A percentile compares a stretch with the other conserved stretches of the same genome.
Evolutionary conservation across 2,113 vertebrate genomes (phyloP).

Genomic region (Podiceps cristatus): DNA sequence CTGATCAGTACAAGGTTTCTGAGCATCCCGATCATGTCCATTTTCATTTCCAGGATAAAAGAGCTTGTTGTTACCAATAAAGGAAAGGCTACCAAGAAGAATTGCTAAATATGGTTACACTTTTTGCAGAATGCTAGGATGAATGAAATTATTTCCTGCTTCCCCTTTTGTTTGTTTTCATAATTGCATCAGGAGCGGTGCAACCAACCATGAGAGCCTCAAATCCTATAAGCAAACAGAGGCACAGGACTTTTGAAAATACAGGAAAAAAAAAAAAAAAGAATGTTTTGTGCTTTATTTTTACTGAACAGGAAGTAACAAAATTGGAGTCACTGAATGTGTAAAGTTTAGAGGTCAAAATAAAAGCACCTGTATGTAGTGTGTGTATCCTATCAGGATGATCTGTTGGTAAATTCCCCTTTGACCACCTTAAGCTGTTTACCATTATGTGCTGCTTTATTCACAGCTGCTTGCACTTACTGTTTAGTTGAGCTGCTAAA

Average conservation of each 20-base stretch:
- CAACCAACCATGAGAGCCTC: neutral
- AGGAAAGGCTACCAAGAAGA: neutral
- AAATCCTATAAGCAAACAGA: neutral
- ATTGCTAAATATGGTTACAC: neutral
- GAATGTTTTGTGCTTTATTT: neutral
- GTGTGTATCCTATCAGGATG: neutral
- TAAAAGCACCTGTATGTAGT: neutral
- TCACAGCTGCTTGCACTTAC: neutral
- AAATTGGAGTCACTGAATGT: neutral
- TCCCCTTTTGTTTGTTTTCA: constrained; percentile 18
- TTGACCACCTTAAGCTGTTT: neutral
- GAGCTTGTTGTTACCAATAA: neutral
- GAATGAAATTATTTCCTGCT: neutral
- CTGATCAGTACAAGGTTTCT: neutral
- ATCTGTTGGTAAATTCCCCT: neutral
- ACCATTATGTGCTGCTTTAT: neutral
- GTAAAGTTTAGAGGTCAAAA: neutral
- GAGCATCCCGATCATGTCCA: neutral
- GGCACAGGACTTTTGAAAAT: neutral
- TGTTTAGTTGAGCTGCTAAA: neutral
- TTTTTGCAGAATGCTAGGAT: neutral
- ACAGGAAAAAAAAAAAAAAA: neutral
- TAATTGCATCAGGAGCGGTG: neutral
- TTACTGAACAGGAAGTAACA: neutral
- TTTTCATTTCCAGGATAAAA: neutral